Base-by-base conservation (phyloP, 2,113 vertebrate species). In the Lathamus discolor region DNA sequence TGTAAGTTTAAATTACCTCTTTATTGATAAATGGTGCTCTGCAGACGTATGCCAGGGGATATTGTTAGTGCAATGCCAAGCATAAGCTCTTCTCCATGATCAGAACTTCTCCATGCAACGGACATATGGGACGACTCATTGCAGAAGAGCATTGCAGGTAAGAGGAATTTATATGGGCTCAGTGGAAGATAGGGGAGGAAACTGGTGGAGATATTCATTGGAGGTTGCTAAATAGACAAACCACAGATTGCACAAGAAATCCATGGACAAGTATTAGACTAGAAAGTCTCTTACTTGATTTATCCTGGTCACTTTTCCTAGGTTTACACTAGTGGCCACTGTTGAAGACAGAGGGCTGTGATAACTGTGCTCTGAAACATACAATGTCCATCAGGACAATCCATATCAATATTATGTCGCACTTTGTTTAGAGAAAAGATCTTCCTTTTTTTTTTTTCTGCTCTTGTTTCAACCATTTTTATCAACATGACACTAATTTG, bases 391-490 rank as follows among this genome's bases (percentile, higher is more conserved):
- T 10, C 37, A 39, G 6, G 8, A 48, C 8, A 54, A 11, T 59
- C 39, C 17, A 9, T 48, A n/a, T 63, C 10, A 48, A 14, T 52
- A n/a, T 55, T 52, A 7, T 61, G 27, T 74, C n/a, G 13, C 2
- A 5, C 9, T 81, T 91, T 62, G 4, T 69, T 63, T 48, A 70
- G 37, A 0, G 0, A 2, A 49, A 9, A 12, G 19, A 54, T 2
- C 16, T 46, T 44, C n/a, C 16, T 46, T 87, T 73, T 46, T 46
- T 87, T 73, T 46, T 7, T 43, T 88, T 91, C 37, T 61, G 3
- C 6, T 48, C 28, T 46, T 46, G 4, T 88, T 78, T 57, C 17
- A 88, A 10, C 27, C 9, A 25, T 64, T 89, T 27, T 70, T 81
- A 48, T 9, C 20, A 70, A 43, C 3, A 19, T 64, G 39, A 5